Conservation (phyloP, 2,888 invertebrate genomes). For the Exocentrus adspersus region DNA sequence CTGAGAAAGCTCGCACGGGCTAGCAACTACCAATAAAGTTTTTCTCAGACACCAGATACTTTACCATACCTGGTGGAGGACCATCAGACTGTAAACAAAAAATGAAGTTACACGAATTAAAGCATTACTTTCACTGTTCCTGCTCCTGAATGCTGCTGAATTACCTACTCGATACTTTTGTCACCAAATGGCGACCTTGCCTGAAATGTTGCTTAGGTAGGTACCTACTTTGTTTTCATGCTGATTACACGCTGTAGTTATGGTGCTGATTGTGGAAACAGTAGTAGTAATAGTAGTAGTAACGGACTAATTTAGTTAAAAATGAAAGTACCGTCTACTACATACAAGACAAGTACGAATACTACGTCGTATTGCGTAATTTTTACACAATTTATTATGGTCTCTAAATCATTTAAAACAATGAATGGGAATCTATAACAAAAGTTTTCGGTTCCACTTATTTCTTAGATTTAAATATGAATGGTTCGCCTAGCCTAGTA, state of each 20-base stretch:
- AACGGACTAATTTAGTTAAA: no score
- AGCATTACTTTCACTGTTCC: background rate
- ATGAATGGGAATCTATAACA: no score
- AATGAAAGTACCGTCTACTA: no score
- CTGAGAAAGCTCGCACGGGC: constrained; percentile 22
- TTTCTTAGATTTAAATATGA: no score
- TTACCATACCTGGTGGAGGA: background rate
- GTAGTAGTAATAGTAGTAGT: no score
- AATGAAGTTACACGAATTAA: background rate
- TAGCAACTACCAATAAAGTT: constrained; percentile 3
- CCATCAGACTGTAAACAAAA: background rate
- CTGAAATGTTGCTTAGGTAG: background rate
- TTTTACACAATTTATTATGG: no score
- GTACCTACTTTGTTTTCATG: background rate
- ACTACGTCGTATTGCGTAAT: no score
- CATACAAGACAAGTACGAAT: no score
- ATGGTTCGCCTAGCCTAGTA: no score
- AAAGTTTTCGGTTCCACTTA: no score
- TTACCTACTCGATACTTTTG: background rate
- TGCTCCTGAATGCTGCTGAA: background rate
- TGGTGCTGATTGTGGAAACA: background rate
- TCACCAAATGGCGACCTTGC: background rate
- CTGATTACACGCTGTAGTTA: background rate
- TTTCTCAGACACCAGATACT: background rate
- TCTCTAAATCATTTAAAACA: no score